A percentile compares a stretch with the other conserved stretches of the same genome.
These are phyloP conservation scores for Rhimphoctona megacephalus DNA, from an alignment of 2,888 invertebrate species.

Conservation along the genomic window DNA sequence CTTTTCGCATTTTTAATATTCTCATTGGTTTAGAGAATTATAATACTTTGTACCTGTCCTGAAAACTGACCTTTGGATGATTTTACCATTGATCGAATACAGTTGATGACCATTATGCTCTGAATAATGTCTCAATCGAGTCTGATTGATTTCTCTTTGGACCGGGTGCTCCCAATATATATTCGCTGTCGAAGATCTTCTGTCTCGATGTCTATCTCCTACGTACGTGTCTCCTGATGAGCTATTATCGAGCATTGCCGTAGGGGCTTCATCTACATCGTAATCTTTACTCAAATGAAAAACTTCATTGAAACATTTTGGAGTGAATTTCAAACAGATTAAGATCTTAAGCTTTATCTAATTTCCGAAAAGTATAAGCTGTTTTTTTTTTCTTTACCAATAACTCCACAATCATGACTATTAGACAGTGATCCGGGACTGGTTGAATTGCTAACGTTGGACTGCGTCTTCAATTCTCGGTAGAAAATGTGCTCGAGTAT, in stretches of 20 bases:
- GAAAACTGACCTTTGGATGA: conserved; percentile 25
- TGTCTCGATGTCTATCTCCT: conserved; percentile 73
- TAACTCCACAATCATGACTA: conserved; percentile 78
- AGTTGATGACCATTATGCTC: not conserved
- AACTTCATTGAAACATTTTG: not conserved
- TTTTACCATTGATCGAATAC: not conserved
- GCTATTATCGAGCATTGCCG: conserved; percentile 73
- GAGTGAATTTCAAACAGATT: not conserved
- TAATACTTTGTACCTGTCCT: not conserved
- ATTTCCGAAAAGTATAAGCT: not conserved
- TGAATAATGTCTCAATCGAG: conserved; percentile 11
- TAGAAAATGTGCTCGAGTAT: conserved; percentile 81
- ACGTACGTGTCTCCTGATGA: conserved; percentile 73
- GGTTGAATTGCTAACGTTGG: conserved; percentile 67
- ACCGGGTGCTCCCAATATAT: conserved; percentile 69
- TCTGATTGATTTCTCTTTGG: conserved; percentile 58
- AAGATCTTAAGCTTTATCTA: not conserved
- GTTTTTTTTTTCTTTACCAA: conserved; percentile 75
- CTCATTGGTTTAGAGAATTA: not conserved
- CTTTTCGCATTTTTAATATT: not conserved
- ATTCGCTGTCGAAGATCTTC: conserved; percentile 76
- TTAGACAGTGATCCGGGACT: conserved; percentile 62
- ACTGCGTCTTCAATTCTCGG: conserved; percentile 70
- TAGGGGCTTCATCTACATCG: conserved; percentile 69
- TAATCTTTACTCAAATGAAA: conserved; percentile 72